Conservation (phyloP, 2,797 vertebrate species). For the Phrynocephalus forsythii region DNA sequence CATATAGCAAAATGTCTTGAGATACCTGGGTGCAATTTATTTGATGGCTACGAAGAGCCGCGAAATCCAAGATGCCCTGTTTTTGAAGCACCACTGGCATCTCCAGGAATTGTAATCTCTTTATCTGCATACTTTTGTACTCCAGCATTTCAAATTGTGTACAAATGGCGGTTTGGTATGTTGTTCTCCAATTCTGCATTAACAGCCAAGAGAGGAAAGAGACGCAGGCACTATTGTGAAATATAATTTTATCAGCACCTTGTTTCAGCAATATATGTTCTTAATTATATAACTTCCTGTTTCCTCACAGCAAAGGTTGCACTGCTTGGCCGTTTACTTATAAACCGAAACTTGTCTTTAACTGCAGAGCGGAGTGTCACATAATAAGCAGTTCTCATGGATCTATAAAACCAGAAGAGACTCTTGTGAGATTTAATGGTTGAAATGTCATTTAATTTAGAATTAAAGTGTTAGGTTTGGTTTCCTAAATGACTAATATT, state of each 20-base stretch:
- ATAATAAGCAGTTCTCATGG: background rate
- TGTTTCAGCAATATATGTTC: constrained; percentile 37
- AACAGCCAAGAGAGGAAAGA: background rate
- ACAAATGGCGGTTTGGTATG: background rate
- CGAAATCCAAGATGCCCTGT: background rate
- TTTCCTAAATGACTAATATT: background rate
- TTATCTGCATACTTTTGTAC: constrained; percentile 24
- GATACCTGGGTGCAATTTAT: no score
- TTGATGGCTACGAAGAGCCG: background rate
- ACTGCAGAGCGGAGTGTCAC: constrained; percentile 6
- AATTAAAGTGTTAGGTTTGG: background rate
- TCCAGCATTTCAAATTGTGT: constrained; percentile 10
- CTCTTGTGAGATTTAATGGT: background rate
- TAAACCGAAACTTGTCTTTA: constrained; percentile 56
- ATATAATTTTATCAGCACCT: constrained; percentile 7
- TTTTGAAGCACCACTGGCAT: background rate
- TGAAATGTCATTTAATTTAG: background rate
- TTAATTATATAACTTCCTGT: constrained; percentile 45
- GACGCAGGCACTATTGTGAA: background rate
- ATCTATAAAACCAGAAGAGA: background rate
- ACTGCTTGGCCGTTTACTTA: constrained; percentile 39
- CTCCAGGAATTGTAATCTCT: constrained; percentile 57
- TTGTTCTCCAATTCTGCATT: background rate
- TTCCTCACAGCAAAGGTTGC: constrained; percentile 42
- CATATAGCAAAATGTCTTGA: no score